Evolutionary conservation across 92 coral and sea anemone species (phyloP), one percentile per base, ranked within the genome.

Genomic region (Heliopora coerulea): DNA sequence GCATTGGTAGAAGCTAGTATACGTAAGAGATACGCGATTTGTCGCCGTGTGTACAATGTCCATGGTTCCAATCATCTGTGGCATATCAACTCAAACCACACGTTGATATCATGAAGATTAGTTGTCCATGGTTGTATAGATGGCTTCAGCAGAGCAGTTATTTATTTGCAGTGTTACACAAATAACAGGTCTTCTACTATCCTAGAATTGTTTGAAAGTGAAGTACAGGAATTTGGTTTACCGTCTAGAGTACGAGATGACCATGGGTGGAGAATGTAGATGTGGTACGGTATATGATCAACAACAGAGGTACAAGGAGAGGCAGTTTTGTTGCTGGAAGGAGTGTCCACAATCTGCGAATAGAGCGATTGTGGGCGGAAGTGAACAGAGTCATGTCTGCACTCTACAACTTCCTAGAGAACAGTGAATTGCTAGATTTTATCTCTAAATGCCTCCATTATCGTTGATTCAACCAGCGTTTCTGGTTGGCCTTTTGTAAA

Each of bases 301-400:
- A 37, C 35, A 62, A 75, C 58, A 67, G 85, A 49, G 89, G 86
- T 33, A 30, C 74, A 32, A 42, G 68, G 54, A 85, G 89, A 28
- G 83, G 89, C 6, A 85, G 85, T 65, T 80, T 85, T 34, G 80
- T 85, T 33, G 85, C 85, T 24, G 89, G 85, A 19, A 35, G 77
- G 50, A 70, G 83, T 56, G 77, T 82, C 41, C 86, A 86, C 62
- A 82, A 86, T 56, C 83, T 81, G 18, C 52, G 80, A 17, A 86
- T 82, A 18, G 83, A 86, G 59, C 40, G 89, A 31, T 37, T 86
- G 52, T 86, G 89, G 89, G 77, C 72, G 40, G 88, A 84, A 52
- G 81, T 84, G 4, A 78, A 78, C 44, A 63, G 82, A 59, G 74
- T 75, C 14, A 21, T 50, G 31, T 78, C 64, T 40, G 74, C 74